Base-by-base conservation (phyloP, 2,888 invertebrate genomes). In the Plebejus anna region DNA sequence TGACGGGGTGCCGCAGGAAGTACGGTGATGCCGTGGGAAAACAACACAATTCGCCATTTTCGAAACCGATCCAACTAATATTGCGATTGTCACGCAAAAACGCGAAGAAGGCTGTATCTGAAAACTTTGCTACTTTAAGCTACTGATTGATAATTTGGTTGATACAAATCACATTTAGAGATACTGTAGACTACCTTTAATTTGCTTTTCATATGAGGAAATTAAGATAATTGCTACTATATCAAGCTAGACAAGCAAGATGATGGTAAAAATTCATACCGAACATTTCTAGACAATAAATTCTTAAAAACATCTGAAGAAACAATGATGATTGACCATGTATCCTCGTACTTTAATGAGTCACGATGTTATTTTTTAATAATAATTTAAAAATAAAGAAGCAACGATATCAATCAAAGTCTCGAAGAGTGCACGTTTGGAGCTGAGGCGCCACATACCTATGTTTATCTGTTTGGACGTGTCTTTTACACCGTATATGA, bases 21-120 rank as follows among this genome's bases (percentile, higher is more conserved):
- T 42, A 47, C n/a, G 72, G 42, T 72, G 22, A 72, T 22, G 1
- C 72, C 72, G 72, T 72, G 72, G 72, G 72, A 72, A 72, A 22
- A 47, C 11, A 42, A 11, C 11, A 42, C 72, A 72, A 72, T 42
- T 47, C 72, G 47, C 72, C 4, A 72, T 72, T 72, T 72, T 42
- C 28, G 42, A 28, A 47, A 72, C n/a, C 32, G 1, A 66, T 66
- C 66, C 66, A 32, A 3, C 66, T 66, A 66, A 32, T 66, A 36
- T 66, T 36, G 32, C 22, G 47, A 42, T 47, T 72, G 72, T 72
- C 42, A 72, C 47, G 47, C 47, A 72, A 72, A 72, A 47, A 72
- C 22, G 1, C 11, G 47, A 13, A 47, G 22, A 72, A 28, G 36
- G 42, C 42, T 47, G 47, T 42, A 72, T 28, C 42, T 47, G 72